Evolutionary conservation across 2,797 vertebrate species (phyloP).

Genomic region (Ceryle rudis): DNA sequence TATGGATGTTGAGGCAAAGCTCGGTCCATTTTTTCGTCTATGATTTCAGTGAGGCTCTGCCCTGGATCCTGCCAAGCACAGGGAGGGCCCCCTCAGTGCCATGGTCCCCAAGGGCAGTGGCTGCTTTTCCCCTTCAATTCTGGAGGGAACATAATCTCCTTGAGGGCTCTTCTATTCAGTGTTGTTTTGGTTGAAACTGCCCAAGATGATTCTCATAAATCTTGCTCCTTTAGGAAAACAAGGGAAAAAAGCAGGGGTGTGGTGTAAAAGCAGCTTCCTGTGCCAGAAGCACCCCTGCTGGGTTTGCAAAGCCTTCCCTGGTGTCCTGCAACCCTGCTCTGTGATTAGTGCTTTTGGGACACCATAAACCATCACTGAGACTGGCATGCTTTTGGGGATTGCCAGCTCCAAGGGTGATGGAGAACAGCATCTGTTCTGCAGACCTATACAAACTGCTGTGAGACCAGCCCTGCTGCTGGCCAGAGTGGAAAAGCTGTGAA

Average conservation of each 20-base stretch:
- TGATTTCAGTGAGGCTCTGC: background rate
- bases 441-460: background rate
- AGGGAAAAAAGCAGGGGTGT: background rate
- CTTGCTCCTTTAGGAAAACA: slow-evolving; percentile 23
- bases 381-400: background rate
- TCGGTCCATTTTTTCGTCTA: background rate
- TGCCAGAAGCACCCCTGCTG: slow-evolving; percentile 22
- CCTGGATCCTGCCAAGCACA: background rate
- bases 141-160: background rate
- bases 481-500: background rate
- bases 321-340: background rate
- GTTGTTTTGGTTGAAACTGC: background rate
- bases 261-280: background rate
- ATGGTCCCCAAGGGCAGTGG: background rate
- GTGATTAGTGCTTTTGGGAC: background rate
- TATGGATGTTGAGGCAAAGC: background rate
- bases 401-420: background rate
- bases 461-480: background rate
- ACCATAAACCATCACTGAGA: background rate
- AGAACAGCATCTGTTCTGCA: background rate
- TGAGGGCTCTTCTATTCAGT: background rate
- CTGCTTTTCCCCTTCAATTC: background rate
- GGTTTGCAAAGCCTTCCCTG: background rate
- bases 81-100: background rate
- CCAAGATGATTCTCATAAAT: slow-evolving; percentile 16